Base-by-base conservation (phyloP, 2,888 invertebrate genomes). In the Syritta pipiens region DNA sequence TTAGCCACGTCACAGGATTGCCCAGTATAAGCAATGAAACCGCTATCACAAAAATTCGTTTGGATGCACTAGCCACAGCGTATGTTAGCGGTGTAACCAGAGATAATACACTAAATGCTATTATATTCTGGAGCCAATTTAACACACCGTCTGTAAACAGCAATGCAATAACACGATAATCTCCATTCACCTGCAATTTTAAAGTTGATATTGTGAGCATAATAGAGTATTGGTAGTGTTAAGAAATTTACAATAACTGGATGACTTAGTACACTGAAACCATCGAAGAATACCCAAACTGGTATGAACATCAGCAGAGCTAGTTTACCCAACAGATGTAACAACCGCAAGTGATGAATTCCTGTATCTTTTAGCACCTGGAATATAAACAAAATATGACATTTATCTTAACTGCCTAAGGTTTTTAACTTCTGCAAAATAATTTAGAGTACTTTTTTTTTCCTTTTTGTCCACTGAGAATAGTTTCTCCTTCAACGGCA, bases 41-140 rank as follows among this genome's bases (percentile, higher is more conserved):
- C 7, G 92, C 94, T 86, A 98, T 98, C 63, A 98, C 96, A 83
- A 94, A 95, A 83, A 97, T 96, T 84, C 98, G 91, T 90, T 98
- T 98, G 59, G 97, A 96, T 20, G 97, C 96, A 89, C 96, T 98
- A 57, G 97, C 97, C 65, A 98, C 97, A 0, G 97, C 97, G 89
- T 98, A 98, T 0, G 97, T 96, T 26, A 98, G 91, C 35, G 98
- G 97, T n/a, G 97, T 93, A 32, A 98, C 96, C 82, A 95, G 90
- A 59, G 96, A 95, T 83, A 99, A 91, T 60, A 98, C 94, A 83
- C 96, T 96, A 90, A 98, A 98, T 0, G 98, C 98, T 57, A 97
- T 93, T 84, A 97, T 94, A 86, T 98, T 99, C 89, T 98, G 98
- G 83, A 96, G 90, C 95, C 97, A 98, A 86, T 96, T 97, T 82